phyloP scores from a whole-genome alignment of 2,797 vertebrate genomes.

The Staurois parvus region DNA sequence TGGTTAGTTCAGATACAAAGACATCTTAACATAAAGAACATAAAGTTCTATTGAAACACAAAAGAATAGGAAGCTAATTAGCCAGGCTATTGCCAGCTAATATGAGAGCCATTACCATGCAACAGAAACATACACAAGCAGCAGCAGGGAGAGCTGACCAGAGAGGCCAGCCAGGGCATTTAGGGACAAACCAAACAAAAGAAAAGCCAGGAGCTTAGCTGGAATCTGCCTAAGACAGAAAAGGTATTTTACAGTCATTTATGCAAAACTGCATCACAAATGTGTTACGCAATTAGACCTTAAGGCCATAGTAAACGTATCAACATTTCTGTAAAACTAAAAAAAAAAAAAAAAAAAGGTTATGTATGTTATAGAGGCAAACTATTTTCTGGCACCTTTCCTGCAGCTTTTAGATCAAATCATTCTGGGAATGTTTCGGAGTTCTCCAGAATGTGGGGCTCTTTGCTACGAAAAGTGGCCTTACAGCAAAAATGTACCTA shows the following conservation, averaged over 20 bases:
- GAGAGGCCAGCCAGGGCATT: constrained; percentile 16
- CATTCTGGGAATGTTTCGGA: no score
- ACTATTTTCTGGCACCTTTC: no score
- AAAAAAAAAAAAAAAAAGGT: no score
- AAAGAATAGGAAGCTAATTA: neutral
- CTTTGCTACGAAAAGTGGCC: no score
- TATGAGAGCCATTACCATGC: constrained; percentile 16
- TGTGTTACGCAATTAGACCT: neutral
- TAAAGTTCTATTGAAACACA: no score
- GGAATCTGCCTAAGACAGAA: constrained; percentile 3
- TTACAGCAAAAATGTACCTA: neutral
- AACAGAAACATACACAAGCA: neutral
- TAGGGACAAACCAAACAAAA: constrained; percentile 30
- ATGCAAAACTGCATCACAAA: neutral
- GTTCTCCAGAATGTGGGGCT: no score
- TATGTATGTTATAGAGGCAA: no score
- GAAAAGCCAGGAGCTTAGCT: neutral
- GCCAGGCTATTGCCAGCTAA: neutral
- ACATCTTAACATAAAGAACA: no score
- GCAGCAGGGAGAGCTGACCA: neutral
- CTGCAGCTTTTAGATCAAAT: no score
- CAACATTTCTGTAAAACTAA: no score
- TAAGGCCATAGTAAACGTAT: no score
- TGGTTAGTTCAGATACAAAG: no score
- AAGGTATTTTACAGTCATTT: neutral